phyloP scores from a whole-genome alignment of 2,113 vertebrate genomes.

The Hypanus sabinus region DNA sequence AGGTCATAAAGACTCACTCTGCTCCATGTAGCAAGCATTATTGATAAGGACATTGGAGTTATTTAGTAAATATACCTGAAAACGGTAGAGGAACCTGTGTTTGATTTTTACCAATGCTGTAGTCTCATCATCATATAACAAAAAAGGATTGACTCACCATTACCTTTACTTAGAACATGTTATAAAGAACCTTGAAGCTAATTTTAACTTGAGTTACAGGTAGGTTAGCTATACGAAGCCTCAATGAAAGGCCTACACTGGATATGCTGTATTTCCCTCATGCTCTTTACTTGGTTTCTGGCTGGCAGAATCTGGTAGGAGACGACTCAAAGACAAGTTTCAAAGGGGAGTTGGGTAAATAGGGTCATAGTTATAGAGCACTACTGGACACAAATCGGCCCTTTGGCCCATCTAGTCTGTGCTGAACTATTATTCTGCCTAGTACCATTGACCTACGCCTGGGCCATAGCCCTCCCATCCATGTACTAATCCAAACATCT shows the following conservation, averaged over 20 bases:
- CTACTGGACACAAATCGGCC: no score
- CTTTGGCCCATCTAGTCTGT: no score
- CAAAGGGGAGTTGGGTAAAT: not conserved
- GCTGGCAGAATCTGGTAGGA: not conserved
- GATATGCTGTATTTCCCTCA: no score
- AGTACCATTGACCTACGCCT: no score
- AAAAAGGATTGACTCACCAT: not conserved
- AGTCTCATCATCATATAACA: not conserved
- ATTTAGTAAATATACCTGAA: not conserved
- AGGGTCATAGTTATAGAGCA: no score
- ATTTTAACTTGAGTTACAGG: not conserved
- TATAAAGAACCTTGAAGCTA: not conserved
- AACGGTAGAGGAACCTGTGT: no score
- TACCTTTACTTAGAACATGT: not conserved
- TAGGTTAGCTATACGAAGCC: not conserved
- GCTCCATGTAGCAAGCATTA: not conserved
- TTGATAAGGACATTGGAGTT: not conserved
- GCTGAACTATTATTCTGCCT: no score
- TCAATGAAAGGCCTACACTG: not conserved
- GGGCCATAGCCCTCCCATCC: no score
- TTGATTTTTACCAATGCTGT: not conserved
- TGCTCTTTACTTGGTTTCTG: not conserved
- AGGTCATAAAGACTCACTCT: not conserved
- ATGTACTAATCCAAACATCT: no score
- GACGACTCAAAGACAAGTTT: not conserved